These are phyloP conservation scores for Lates japonicus DNA, from an alignment of 2,797 vertebrate species.

Conservation along the genomic window DNA sequence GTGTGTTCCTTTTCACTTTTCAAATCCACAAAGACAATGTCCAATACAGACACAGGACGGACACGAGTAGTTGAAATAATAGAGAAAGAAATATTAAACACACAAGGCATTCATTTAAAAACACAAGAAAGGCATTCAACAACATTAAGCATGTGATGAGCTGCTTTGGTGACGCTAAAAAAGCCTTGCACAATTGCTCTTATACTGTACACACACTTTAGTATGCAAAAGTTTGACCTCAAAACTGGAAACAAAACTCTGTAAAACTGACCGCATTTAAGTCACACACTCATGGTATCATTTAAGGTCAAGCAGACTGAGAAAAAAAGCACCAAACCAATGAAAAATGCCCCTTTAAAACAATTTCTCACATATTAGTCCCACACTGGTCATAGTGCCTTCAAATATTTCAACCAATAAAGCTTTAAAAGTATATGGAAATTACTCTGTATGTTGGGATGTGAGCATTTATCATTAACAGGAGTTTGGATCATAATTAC, in stretches of 20 bases:
- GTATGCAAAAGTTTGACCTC: constrained; percentile 46
- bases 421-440: constrained; percentile 48
- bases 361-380: constrained; percentile 47
- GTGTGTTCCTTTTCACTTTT: constrained; percentile 44
- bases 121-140: constrained; percentile 81
- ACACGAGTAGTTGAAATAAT: constrained; percentile 43
- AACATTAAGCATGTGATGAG: constrained; percentile 77
- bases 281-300: constrained; percentile 36
- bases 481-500: constrained; percentile 12
- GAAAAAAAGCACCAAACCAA: constrained; percentile 15
- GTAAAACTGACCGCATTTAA: constrained; percentile 41
- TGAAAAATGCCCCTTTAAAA: constrained; percentile 38
- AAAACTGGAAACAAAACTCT: constrained; percentile 44
- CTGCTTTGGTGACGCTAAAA: constrained; percentile 58
- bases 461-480: constrained; percentile 40
- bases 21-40: constrained; percentile 38
- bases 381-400: constrained; percentile 38
- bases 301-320: constrained; percentile 50
- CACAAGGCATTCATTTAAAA: constrained; percentile 76
- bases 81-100: constrained; percentile 67
- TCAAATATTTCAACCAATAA: constrained; percentile 37
- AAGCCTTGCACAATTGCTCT: constrained; percentile 54
- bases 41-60: constrained; percentile 27
- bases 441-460: constrained; percentile 17
- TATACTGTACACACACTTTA: constrained; percentile 48